Evolutionary conservation across 2,113 vertebrate genomes (phyloP), one percentile per base, ranked within the genome.

Genomic region (Caloenas nicobarica): DNA sequence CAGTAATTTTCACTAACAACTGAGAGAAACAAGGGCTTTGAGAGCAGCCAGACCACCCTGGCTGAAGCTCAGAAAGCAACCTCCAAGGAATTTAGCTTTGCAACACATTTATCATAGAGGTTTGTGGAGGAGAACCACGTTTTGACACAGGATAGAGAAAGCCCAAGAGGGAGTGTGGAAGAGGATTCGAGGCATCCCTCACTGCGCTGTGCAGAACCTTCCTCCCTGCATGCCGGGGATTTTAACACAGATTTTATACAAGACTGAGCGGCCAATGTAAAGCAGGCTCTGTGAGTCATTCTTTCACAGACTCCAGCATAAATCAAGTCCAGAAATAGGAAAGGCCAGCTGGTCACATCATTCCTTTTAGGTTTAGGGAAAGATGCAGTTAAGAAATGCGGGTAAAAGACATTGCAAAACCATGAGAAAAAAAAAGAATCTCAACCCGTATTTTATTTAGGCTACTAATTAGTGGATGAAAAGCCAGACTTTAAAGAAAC

Each of bases 261-360:
- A 34, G 90, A 17, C 81, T 36, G 62, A 81, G 88, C 1, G 1
- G 91, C 82, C 87, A 74, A 3, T 7, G 8, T 10, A 48, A 86
- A 62, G 64, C 77, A 50, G 53, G 76, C 23, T 46, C 57, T 64
- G 4, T 89, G 94, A 96, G 77, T 94, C 86, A 92, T 86, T 29
- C 82, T 23, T 54, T 62, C 0, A 0, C 64, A 44, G 86, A 56
- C 85, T 86, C 64, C 86, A 44, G 36, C 79, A 86, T 84, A 94
- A 96, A 96, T 94, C 95, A 94, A 61, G 93, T 89, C 92, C 95
- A 96, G 95, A 96, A 96, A 96, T 92, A 95, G 88, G 90, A 84
- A 74, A 92, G 88, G 86, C 64, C 82, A 84, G 72, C 58, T 3
- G 28, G 90, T 79, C 93, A 88, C 56, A 74, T 80, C 25, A 88